Base-by-base conservation (phyloP, 2,888 invertebrate species). In the Alloscopus bannaensis region DNA sequence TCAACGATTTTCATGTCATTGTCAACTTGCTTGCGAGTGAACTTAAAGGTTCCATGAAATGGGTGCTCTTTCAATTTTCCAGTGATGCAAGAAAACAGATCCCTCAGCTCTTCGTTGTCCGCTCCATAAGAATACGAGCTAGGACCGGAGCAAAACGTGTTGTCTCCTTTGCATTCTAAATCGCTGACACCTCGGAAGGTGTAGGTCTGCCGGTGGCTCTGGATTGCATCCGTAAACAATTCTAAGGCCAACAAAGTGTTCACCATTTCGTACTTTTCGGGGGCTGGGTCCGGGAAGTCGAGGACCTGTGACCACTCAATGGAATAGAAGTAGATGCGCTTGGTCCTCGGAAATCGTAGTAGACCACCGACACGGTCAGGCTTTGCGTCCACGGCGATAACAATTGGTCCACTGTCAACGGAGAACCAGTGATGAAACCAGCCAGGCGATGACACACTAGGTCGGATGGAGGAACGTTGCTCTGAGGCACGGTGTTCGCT, bases 1-100 rank as follows among this genome's bases (percentile, higher is more conserved):
- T 57, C 57, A n/a, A n/a, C 57, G 4, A 57, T 26, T 29, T 29
- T 57, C 28, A 57, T 28, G 16, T 57, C 57, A 29, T 26, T n/a
- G 31, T 57, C 57, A 3, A 3, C 2, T 6, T 28, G n/a, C 11
- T 28, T 20, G 11, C 2, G 3, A 4, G 57, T n/a, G 29, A 29
- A 29, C 57, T 2, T 6, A 8, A 8, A 57, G 4, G 2, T 3
- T 2, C 57, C 57, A n/a, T 28, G 3, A 28, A 57, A 57, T 11
- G 57, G 57, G 8, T 57, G n/a, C 2, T 28, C 2, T 11, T 20
- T 3, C 20, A 57, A 18, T 57, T 57, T 26, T 6, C 8, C n/a
- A 6, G 26, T 29, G 6, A 52, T 20, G 4, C 24, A 6, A 6
- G 20, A 2, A 22, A 8, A 52, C 2, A 52, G 16, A 20, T 22